Evolutionary conservation across 2,797 vertebrate species (phyloP), one percentile per base, ranked within the genome.

Genomic region (Poeciliopsis paucimaculata): DNA sequence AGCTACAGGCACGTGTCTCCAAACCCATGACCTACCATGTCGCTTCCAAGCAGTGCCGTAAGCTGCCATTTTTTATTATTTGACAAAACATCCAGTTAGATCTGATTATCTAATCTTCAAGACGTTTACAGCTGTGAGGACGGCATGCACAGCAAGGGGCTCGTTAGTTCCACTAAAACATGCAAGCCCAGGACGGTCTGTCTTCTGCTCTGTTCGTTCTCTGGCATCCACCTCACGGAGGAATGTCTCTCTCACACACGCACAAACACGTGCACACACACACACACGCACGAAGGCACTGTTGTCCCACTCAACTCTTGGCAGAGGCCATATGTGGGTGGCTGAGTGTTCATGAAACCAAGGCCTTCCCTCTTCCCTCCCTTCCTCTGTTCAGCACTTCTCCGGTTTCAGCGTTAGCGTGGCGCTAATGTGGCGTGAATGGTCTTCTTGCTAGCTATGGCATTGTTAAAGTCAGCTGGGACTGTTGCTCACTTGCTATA

Each of bases 401-500:
- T 93, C 91, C 82, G 86, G 85, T 94, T 93, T 90, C 90, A 87
- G 85, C 36, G 26, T 90, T 86, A 90, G 91, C 51, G 20, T 78
- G 68, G 85, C 51, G 76, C 85, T 91, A 89, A 90, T 86, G 91
- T 87, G 77, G 85, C 75, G 86, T 79, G 46, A 77, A 88, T 80
- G 89, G 85, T 89, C 89, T 84, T 90, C 90, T 84, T 90, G 85
- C 89, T 91, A 90, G 89, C 91, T 90, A 87, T 91, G 90, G 90
- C 91, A 91, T 95, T 94, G 94, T 95, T 95, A 90, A 91, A 93
- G 90, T 94, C 90, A 93, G 90, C 92, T 94, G 94, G 93, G 94
- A 93, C 90, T 20, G 72, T 75, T 91, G 93, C 93, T 93, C 89
- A 77, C 76, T 84, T 81, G 91, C 95, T 96, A 96, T 94, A 95